Conservation (phyloP, 2,888 invertebrate species). For the Hymenopus coronatus region DNA sequence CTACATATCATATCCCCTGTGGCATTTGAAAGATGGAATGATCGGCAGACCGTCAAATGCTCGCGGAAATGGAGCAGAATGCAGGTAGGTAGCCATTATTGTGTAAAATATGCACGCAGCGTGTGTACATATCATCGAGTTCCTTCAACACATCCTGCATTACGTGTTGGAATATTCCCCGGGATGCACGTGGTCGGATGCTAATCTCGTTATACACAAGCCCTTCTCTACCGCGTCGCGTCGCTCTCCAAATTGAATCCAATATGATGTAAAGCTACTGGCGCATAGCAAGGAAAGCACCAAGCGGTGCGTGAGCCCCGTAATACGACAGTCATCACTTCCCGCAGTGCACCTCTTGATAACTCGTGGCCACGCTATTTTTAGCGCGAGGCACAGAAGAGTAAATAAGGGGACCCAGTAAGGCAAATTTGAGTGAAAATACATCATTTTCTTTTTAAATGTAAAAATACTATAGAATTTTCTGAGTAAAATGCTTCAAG, state of each 20-base stretch:
- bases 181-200: neutral
- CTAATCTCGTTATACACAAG: conserved; percentile 9
- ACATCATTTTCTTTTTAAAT: too few relatives aligned
- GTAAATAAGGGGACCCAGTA: too few relatives aligned
- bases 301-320: neutral
- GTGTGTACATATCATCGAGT: neutral
- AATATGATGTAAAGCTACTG: conserved; percentile 12
- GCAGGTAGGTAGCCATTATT: neutral
- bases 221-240: neutral
- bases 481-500: too few relatives aligned
- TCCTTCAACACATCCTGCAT: neutral
- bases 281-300: neutral
- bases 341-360: neutral
- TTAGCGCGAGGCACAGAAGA: neutral
- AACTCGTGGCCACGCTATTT: neutral
- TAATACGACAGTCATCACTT: neutral
- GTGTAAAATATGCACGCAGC: neutral
- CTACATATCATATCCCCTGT: neutral
- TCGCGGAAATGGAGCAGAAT: neutral
- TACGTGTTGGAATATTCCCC: neutral
- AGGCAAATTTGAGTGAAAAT: too few relatives aligned
- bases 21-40: neutral
- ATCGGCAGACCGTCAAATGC: neutral
- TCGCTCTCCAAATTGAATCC: conserved; percentile 2
- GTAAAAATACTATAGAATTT: too few relatives aligned